Evolutionary conservation across 2,113 vertebrate genomes (phyloP), one percentile per base, ranked within the genome.

Genomic region (Phylloscopus whistleri): DNA sequence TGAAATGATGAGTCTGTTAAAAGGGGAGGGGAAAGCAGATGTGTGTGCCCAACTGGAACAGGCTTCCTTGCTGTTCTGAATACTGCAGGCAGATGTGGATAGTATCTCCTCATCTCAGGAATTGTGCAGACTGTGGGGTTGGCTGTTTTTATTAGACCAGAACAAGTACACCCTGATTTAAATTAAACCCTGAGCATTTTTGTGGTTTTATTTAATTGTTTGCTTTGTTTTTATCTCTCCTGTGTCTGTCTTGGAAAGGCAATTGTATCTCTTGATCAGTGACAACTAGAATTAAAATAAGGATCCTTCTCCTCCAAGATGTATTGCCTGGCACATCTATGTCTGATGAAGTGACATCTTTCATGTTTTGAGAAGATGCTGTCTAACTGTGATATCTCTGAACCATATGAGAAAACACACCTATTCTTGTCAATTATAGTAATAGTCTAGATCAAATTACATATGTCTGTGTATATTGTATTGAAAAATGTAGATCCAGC

Each of bases 311-410:
- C 55, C 64, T 95, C 70, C 35, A 43, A 63, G 79, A 85, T 92
- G 84, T 93, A 93, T 86, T 95, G 68, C 79, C 83, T 94, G 72
- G 72, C 90, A 68, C 52, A 52, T 86, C n/a, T 63, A 2, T 74
- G 60, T 77, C 72, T 95, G 55, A 51, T 81, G 59, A 89, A 84
- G 43, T 88, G 94, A 93, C 86, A 78, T 64, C 39, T 94, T 92
- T 59, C 1, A 66, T 63, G 72, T 74, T 93, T 87, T 89, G 91
- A 80, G 86, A 84, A 90, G 80, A 63, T 31, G 35, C 44, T 67
- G 30, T 43, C 64, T 89, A 66, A 62, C 73, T 77, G 23, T 35
- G 39, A 4, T 94, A 74, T 66, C 33, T 85, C 70, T 85, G 74
- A 95, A 83, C 18, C 0, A 2, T 41, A 20, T 31, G 49, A 88